A percentile compares a stretch with the other conserved stretches of the same genome.
Conservation (phyloP, 2,113 vertebrate species). For the Nesoenas mayeri region DNA sequence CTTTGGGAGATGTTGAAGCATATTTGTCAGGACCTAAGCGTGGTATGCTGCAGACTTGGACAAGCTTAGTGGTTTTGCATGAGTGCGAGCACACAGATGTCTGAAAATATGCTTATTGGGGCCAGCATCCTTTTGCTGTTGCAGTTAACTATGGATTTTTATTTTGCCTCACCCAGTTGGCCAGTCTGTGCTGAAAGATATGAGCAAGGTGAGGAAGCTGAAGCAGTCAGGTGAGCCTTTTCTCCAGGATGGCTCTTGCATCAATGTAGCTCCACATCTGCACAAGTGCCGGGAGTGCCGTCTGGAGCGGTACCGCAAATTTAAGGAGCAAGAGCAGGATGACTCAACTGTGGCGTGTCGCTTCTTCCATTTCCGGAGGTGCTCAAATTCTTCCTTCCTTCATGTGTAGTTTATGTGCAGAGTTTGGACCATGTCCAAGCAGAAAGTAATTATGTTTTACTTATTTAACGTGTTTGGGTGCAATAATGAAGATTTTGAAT, state of each 20-base stretch:
- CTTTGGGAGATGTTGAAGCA: not conserved
- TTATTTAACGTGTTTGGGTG: not conserved
- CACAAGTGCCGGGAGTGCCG: slow-evolving; percentile 98
- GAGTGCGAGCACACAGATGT: not conserved
- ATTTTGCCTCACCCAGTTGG: slow-evolving; percentile 79
- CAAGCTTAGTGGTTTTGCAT: not conserved
- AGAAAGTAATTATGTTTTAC: not conserved
- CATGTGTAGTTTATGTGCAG: not conserved
- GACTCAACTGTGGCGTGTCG: slow-evolving; percentile 97
- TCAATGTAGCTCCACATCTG: slow-evolving; percentile 96
- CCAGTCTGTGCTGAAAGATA: slow-evolving; percentile 95
- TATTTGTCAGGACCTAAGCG: not conserved
- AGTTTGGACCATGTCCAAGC: not conserved
- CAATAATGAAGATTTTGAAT: not conserved
- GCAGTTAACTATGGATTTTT: slow-evolving; percentile 7
- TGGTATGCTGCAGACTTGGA: not conserved
- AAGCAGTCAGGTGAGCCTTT: slow-evolving; percentile 98
- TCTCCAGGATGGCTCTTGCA: slow-evolving; percentile 97
- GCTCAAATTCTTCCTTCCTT: slow-evolving; percentile 36
- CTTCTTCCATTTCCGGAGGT: slow-evolving; percentile 99
- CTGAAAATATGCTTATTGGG: not conserved
- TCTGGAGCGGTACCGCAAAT: slow-evolving; percentile 94
- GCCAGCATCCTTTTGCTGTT: not conserved
- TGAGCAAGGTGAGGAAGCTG: slow-evolving; percentile 93
- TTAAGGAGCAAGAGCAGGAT: slow-evolving; percentile 92